Base-by-base conservation (phyloP, 2,888 invertebrate species). In the Hemaris fuciformis region DNA sequence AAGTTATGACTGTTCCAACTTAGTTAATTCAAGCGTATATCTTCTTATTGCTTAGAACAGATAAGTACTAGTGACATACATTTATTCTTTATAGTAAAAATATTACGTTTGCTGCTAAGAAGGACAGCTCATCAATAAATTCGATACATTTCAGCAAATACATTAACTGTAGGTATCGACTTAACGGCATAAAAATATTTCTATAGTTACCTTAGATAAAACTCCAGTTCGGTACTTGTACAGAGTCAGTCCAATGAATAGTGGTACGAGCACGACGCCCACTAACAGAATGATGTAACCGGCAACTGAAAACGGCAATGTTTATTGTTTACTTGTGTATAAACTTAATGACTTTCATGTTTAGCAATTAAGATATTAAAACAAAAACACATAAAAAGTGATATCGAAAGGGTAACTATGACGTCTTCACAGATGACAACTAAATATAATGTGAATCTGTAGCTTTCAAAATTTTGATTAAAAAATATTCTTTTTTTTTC, bases 241-340 rank as follows among this genome's bases (percentile, higher is more conserved):
- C 60, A 89, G 61, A 0, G 79, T 70, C 1, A 78, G 5, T 27
- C 63, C 20, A 1, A 88, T 85, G 65, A 81, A 84, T 1, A 87
- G 53, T 1, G 91, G 91, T 13, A 91, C 83, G 13, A 91, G 75
- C 0, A 73, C n/a, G 5, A 91, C 73, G 18, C 91, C 91, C 5
- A 71, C 61, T 27, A 83, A 72, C 41, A 91, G 70, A 76, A 91
- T 80, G 25, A 87, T 0, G 72, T 91, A 91, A 42, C 91, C 91
- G 10, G 80, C 65, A 4, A 81, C 91, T 91, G 80, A 64, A 88
- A 86, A 61, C 62, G 86, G 61, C 2, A 38, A n/a, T 38, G 3
- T 13, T 38, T n/a, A 38, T 4, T 38, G n/a, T 3, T 2, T 1
- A n/a, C 38, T 13, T 4, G n/a, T 13, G n/a, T 34, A 2, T 10